Conservation (phyloP, 2,113 vertebrate genomes). For the Antechinus stuartii region DNA sequence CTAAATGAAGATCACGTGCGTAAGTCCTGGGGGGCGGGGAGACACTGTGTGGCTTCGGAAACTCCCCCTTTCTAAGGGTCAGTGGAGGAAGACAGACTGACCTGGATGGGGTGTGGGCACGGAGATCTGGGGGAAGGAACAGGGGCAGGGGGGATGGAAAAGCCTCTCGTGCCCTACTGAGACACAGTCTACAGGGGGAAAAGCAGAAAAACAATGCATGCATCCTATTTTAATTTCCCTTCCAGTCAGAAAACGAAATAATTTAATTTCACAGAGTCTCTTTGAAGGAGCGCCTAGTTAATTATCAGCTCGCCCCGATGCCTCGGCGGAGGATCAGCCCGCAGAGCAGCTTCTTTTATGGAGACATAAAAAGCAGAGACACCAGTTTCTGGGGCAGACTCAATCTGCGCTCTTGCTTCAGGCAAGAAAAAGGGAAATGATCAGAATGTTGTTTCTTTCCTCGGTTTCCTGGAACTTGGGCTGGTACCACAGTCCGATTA, state of each 20-base stretch:
- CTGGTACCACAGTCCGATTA: neutral
- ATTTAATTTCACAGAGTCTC: conserved; percentile 17
- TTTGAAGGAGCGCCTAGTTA: conserved; percentile 25
- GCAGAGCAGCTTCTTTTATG: neutral
- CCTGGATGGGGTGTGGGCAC: no score
- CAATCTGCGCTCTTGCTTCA: neutral
- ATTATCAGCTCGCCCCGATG: neutral
- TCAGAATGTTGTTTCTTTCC: neutral
- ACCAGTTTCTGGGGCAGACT: neutral
- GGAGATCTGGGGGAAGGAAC: neutral
- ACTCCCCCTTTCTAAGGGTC: neutral
- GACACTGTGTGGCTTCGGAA: neutral
- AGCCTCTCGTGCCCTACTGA: neutral
- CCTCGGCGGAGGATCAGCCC: neutral
- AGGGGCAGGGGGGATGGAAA: neutral
- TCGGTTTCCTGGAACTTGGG: neutral
- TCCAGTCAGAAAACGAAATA: neutral
- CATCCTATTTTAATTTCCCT: neutral
- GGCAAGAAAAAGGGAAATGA: neutral
- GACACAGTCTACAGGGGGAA: neutral
- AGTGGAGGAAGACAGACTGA: neutral
- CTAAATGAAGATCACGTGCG: neutral
- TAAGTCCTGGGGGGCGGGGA: neutral
- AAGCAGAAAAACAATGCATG: neutral
- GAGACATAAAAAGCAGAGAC: neutral